Evolutionary conservation across 1,140 invertebrate genomes (phyloP).

Genomic region (Brachionus plicatilis): DNA sequence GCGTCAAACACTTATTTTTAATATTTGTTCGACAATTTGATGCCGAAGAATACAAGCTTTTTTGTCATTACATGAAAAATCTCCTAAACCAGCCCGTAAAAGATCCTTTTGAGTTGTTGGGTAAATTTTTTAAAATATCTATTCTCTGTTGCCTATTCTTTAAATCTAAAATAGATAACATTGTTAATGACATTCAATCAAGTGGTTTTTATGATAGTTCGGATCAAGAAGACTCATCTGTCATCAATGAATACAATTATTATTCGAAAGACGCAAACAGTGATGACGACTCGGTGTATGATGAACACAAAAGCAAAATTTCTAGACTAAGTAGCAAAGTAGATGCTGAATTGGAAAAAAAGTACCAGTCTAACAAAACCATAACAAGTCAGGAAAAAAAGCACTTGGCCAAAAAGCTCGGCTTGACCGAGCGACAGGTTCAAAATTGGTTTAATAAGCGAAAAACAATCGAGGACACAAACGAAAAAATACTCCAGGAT

Average conservation of each 20-base stretch:
- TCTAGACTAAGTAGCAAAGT: neutral
- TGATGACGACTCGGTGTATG: neutral
- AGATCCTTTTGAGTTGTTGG: neutral
- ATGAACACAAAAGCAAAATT: neutral
- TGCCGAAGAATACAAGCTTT: neutral
- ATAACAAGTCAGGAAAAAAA: neutral
- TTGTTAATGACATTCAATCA: neutral
- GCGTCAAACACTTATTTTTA: neutral
- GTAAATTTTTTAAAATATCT: neutral
- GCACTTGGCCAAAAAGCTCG: neutral
- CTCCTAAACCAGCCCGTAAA: neutral
- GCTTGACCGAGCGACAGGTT: conserved; percentile 8
- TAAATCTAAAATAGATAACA: neutral
- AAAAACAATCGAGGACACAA: neutral
- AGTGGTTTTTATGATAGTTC: neutral
- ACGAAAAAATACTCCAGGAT: neutral
- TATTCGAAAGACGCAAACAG: neutral
- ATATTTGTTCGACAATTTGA: neutral
- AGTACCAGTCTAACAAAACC: neutral
- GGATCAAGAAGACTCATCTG: neutral
- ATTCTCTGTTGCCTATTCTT: too few species aligned
- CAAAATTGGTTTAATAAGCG: conserved; percentile 39
- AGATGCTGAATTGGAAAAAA: conserved; percentile 20
- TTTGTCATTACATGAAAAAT: neutral
- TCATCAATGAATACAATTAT: neutral